Evolutionary conservation across 1,140 invertebrate species (phyloP).

Genomic region (Lepidurus couesii): DNA sequence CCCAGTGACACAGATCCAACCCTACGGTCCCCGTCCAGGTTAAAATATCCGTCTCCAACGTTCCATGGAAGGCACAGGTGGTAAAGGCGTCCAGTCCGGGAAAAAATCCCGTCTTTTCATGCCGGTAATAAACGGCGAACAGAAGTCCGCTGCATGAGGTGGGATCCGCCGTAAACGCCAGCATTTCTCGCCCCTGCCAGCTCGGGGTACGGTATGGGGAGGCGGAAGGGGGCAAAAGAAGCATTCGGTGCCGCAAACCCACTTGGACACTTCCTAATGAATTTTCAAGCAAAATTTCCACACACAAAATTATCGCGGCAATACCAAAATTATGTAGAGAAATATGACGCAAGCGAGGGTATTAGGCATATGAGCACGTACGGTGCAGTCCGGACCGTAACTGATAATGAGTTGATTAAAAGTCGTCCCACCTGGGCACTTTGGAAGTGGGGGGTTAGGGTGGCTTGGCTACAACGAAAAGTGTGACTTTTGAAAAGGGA

Average conservation of each 20-base stretch:
- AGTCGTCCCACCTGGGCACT: background rate
- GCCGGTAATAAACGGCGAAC: constrained; percentile 38
- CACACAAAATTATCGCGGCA: background rate
- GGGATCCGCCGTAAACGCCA: background rate
- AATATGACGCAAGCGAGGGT: background rate
- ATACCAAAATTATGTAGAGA: background rate
- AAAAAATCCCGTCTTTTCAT: constrained; percentile 35
- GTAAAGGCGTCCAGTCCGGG: constrained; percentile 31
- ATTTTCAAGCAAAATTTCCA: background rate
- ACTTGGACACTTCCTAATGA: background rate
- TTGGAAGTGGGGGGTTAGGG: background rate
- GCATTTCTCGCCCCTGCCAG: constrained; percentile 9
- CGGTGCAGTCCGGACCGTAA: background rate
- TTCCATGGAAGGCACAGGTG: constrained; percentile 34
- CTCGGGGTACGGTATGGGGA: background rate
- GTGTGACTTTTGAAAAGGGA: background rate
- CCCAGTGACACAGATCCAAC: constrained; percentile 38
- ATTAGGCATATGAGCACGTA: background rate
- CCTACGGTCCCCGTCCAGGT: constrained; percentile 39
- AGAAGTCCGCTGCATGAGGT: constrained; percentile 36
- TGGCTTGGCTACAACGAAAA: background rate
- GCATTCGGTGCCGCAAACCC: constrained; percentile 5
- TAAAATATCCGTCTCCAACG: constrained; percentile 38
- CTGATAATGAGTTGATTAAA: constrained; percentile 1
- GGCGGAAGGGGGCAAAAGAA: constrained; percentile 4